Conservation (phyloP, 2,888 invertebrate genomes). For the Aelia acuminata region DNA sequence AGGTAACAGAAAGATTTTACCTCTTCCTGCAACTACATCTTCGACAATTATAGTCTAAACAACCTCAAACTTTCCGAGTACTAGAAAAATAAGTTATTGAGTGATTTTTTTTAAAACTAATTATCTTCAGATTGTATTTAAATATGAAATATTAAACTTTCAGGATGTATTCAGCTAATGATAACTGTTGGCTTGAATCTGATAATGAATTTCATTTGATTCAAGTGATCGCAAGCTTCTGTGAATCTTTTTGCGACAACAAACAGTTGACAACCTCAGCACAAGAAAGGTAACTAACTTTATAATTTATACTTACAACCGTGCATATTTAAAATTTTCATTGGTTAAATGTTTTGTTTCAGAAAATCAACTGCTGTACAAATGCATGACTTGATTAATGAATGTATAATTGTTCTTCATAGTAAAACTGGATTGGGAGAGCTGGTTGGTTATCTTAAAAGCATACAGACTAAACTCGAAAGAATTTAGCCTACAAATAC, state of each 20-base stretch:
- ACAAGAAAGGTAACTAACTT: conserved; percentile 67
- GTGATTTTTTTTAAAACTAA: no score
- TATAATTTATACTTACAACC: not conserved
- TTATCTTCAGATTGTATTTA: no score
- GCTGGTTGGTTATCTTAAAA: conserved; percentile 73
- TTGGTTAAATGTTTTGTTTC: conserved; percentile 67
- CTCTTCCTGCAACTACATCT: no score
- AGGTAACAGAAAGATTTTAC: no score
- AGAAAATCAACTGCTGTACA: conserved; percentile 79
- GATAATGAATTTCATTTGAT: conserved; percentile 90
- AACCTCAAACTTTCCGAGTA: no score
- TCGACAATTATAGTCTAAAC: no score
- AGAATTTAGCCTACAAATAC: conserved; percentile 63
- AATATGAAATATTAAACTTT: conserved; percentile 35
- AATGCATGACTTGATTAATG: conserved; percentile 82
- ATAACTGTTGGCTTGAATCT: conserved; percentile 87
- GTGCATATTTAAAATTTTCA: not conserved
- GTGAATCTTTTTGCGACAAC: conserved; percentile 78
- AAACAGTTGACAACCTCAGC: conserved; percentile 73
- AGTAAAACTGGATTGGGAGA: conserved; percentile 79
- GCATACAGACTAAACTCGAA: conserved; percentile 68
- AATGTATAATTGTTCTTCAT: conserved; percentile 82
- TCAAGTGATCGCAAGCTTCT: conserved; percentile 80
- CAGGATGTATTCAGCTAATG: conserved; percentile 84
- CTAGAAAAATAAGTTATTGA: no score